phyloP scores from a whole-genome alignment of 2,888 invertebrate genomes.

The Criorhina ranunculi region DNA sequence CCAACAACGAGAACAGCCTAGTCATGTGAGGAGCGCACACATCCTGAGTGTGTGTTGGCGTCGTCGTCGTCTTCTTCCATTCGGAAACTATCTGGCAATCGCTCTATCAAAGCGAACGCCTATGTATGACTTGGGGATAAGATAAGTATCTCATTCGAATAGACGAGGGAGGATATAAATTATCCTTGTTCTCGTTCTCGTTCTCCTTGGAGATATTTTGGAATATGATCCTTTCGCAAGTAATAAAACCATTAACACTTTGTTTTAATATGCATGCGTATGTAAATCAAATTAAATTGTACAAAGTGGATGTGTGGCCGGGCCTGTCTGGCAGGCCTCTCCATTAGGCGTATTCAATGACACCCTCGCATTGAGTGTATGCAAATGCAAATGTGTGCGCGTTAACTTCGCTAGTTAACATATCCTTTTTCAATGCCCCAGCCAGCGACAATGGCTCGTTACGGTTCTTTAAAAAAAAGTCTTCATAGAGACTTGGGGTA shows the following conservation, averaged over 20 bases:
- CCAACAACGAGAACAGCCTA: slow-evolving; percentile 18
- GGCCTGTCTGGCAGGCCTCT: not conserved
- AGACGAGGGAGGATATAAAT: slow-evolving; percentile 58
- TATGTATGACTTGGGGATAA: slow-evolving; percentile 51
- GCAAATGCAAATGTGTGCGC: slow-evolving; percentile 13
- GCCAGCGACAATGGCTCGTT: slow-evolving; percentile 57
- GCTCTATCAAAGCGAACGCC: slow-evolving; percentile 66
- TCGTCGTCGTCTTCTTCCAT: slow-evolving; percentile 31
- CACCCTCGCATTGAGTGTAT: slow-evolving; percentile 10
- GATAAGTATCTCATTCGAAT: slow-evolving; percentile 49
- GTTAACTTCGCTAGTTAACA: slow-evolving; percentile 47
- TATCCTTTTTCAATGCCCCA: slow-evolving; percentile 62
- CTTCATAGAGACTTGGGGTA: too few relatives aligned
- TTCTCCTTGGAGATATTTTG: slow-evolving; percentile 44
- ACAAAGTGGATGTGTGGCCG: slow-evolving; percentile 75
- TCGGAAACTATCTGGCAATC: slow-evolving; percentile 73
- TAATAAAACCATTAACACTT: slow-evolving; percentile 77
- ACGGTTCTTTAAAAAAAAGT: slow-evolving; percentile 69
- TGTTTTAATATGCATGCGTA: slow-evolving; percentile 76
- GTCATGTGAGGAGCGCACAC: slow-evolving; percentile 56
- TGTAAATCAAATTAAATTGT: slow-evolving; percentile 73
- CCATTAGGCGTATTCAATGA: not conserved
- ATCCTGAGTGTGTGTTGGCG: too few relatives aligned
- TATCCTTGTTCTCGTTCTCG: slow-evolving; percentile 59
- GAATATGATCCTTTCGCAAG: slow-evolving; percentile 71